Evolutionary conservation across 2,888 invertebrate genomes (phyloP).

Genomic region (Erebia palarica): DNA sequence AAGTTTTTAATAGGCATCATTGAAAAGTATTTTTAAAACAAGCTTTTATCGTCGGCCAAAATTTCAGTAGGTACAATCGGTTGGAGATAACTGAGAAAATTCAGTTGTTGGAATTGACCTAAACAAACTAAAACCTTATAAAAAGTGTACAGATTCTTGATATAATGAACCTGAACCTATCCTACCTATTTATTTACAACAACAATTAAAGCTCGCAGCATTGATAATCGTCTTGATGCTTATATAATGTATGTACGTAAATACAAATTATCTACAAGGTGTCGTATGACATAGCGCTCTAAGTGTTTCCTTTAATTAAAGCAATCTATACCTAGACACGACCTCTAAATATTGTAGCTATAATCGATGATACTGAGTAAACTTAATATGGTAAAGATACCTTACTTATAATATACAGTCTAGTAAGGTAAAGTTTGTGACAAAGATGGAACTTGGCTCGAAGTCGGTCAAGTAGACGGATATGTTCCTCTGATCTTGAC

Average conservation of each 20-base stretch:
- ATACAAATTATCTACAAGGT: slow-evolving; percentile 27
- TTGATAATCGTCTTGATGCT: slow-evolving; percentile 7
- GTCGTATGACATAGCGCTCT: slow-evolving; percentile 25
- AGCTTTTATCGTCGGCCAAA: too few relatives aligned
- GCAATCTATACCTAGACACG: slow-evolving; percentile 17
- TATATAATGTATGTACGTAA: slow-evolving; percentile 24
- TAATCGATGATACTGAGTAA: slow-evolving; percentile 21
- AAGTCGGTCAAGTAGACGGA: slow-evolving; percentile 69
- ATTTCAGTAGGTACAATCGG: too few relatives aligned
- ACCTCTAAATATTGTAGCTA: slow-evolving; percentile 28
- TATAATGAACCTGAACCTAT: too few relatives aligned
- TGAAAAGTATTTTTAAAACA: too few relatives aligned
- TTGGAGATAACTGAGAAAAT: too few relatives aligned
- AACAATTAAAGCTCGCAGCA: background rate
- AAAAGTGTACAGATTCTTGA: too few relatives aligned
- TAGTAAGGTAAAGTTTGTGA: slow-evolving; percentile 28
- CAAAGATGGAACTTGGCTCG: slow-evolving; percentile 32
- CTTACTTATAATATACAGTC: background rate
- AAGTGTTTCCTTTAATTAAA: slow-evolving; percentile 26
- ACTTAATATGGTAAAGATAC: slow-evolving; percentile 25
- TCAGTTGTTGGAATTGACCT: too few relatives aligned
- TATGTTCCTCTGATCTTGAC: slow-evolving; percentile 62
- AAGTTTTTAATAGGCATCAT: too few relatives aligned
- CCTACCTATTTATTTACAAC: background rate
- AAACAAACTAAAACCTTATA: too few relatives aligned